Conservation (phyloP, 2,888 invertebrate genomes). For the Lasioglossum malachurum region DNA sequence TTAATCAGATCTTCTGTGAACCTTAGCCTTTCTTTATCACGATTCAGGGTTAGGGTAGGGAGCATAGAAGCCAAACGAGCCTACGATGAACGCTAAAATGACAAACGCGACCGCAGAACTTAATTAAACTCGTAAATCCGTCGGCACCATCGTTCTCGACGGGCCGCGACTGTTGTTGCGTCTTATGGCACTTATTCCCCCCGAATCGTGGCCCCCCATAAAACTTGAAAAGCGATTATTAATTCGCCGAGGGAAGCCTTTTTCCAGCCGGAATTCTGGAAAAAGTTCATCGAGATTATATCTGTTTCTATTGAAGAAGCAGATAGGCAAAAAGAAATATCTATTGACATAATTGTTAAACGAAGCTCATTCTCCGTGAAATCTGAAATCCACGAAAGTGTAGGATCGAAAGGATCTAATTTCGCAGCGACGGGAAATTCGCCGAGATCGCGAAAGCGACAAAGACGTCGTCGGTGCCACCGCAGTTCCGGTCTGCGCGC, state of each 20-base stretch:
- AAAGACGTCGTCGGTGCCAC: background rate
- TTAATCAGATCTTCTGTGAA: background rate
- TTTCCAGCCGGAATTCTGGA: background rate
- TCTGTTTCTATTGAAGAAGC: no score
- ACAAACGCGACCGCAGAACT: constrained; percentile 83
- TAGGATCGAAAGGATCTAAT: background rate
- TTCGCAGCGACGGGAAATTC: background rate
- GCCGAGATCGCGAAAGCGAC: background rate
- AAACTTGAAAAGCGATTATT: background rate
- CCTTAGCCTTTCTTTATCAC: constrained; percentile 1
- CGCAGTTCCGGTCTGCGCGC: background rate
- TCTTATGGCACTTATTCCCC: constrained; percentile 65
- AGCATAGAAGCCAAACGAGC: constrained; percentile 73
- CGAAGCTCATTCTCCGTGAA: background rate
- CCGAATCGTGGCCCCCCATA: constrained; percentile 30
- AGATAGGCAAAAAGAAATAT: no score
- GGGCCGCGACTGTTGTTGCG: constrained; percentile 70
- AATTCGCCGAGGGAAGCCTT: background rate
- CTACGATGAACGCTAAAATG: constrained; percentile 80
- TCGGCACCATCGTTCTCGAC: constrained; percentile 71
- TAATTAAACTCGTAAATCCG: constrained; percentile 84
- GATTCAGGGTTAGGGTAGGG: constrained; percentile 25
- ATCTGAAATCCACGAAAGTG: background rate
- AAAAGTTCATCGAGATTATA: background rate
- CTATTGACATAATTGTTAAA: no score